Base-by-base conservation (phyloP, 2,888 invertebrate species). In the Bombylius major region DNA sequence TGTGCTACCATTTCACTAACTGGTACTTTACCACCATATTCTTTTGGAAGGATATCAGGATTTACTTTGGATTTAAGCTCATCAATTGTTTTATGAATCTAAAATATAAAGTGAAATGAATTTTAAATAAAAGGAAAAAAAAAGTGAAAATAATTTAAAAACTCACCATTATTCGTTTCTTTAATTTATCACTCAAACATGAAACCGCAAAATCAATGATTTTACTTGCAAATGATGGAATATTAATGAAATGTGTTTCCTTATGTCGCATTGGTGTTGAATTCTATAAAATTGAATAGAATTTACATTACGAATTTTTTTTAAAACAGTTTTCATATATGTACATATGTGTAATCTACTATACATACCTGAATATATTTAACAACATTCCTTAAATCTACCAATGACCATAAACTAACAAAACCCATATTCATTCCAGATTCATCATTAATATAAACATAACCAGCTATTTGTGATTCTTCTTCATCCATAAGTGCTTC, bases 191-290 rank as follows among this genome's bases (percentile, higher is more conserved):
- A 64, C 85, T 90, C 13, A 94, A 79, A 62, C 92, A 77, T 5
- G 87, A 84, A 50, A 89, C 82, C 8, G 83, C 86, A 67, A 92
- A 86, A 69, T 92, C 90, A 65, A 91, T 86, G 63, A 92, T 79
- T 67, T 88, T 86, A 12, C 84, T 82, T 13, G 90, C 89, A 65
- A 84, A 87, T 50, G 83, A 79, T 2, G 91, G 90, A 59, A 93
- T 85, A 69, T 91, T 90, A 57, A 93, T 78, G 66, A 92, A 88
- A 69, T 93, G 90, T 1, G 91, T 87, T 63, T 86, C 82, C 71
- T 93, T 93, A 73, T 92, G 92, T 32, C 93, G 78, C 87, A 93
- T 89, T 4, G 94, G 94, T 23, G 91, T 87, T 3, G 91, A 88
- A 70, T 87, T 89, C 85, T 88, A 76, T 39, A 77, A 77, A 54